Base-by-base conservation (phyloP, 2,797 vertebrate species). In the Bucorvus abyssinicus region DNA sequence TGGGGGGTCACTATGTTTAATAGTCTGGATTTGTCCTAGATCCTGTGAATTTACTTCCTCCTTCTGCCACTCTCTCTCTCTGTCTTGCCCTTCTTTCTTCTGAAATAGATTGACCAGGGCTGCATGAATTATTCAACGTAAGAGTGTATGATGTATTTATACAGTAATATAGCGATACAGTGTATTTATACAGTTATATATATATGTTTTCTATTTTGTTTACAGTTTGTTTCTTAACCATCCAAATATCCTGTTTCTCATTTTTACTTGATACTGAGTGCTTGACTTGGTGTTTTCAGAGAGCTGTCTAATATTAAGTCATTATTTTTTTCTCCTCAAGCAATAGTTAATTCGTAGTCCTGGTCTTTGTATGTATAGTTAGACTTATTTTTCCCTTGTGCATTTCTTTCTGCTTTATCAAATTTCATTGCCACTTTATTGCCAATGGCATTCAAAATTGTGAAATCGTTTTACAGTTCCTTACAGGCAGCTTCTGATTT, bases 121-220 rank as follows among this genome's bases (percentile, higher is more conserved):
- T 96, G 96, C 96, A 97, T 96, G 96, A 95, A 93, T 92, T 94
- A 92, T 95, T 95, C 94, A 93, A 88, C 86, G 82, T 94, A 94
- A 94, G 95, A 94, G 93, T 95, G 95, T 97, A 95, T 93, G 88
- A 94, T 94, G 94, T 97, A 96, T 96, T 96, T 97, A 95, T 90
- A 93, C 83, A 81, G 94, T 96, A 87, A 83, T 88, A 94, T 95
- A 96, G 79, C 65, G 34, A 90, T 87, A 85, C 60, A 85, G 89
- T 96, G 96, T 96, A 94, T 96, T 96, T 95, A 96, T 94, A 96
- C 49, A 64, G 94, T 96, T 80, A 81, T 60, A 94, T 57, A 91
- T 94, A 94, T 95, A 89, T 94, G 94, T 94, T 96, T 95, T 97
- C 77, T 97, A 96, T 94, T 96, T 95, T 96, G 94, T 95, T 97